These are phyloP conservation scores for Yponomeuta evonymella DNA, from an alignment of 2,888 invertebrate genomes.

Conservation along the genomic window DNA sequence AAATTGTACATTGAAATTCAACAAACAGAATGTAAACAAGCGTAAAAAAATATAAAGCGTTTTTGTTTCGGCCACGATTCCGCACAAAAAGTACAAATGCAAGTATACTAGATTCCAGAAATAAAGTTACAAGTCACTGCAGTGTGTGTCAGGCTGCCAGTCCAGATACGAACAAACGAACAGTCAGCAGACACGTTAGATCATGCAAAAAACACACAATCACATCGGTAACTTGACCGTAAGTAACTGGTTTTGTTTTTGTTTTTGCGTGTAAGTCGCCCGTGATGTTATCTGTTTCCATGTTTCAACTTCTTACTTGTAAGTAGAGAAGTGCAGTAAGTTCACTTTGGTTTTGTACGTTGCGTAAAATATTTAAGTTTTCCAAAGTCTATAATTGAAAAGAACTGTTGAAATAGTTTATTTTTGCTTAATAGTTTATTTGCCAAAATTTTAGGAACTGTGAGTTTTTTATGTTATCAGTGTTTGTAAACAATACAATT, in stretches of 20 bases:
- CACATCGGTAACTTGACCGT: constrained; percentile 11
- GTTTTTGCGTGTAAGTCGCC: constrained; percentile 35
- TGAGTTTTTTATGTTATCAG: no score
- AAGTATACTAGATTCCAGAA: not conserved
- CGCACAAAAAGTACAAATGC: not conserved
- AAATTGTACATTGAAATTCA: no score
- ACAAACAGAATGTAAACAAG: no score
- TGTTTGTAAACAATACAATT: no score
- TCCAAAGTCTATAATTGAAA: no score
- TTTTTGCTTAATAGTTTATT: no score
- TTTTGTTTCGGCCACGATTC: no score
- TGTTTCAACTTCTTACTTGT: constrained; percentile 36
- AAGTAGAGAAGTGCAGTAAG: not conserved
- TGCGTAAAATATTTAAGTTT: not conserved
- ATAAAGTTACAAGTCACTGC: not conserved
- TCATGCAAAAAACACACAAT: constrained; percentile 16
- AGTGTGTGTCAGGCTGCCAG: not conserved
- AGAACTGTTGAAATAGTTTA: no score
- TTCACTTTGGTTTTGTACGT: not conserved
- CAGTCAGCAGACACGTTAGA: constrained; percentile 10
- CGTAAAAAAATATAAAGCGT: not conserved
- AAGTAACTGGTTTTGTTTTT: constrained; percentile 21
- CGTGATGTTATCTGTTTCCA: constrained; percentile 37
- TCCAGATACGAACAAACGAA: constrained; percentile 6
- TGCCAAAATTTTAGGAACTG: no score